Evolutionary conservation across 2,888 invertebrate genomes (phyloP).

Genomic region (Tolmerus cingulatus): DNA sequence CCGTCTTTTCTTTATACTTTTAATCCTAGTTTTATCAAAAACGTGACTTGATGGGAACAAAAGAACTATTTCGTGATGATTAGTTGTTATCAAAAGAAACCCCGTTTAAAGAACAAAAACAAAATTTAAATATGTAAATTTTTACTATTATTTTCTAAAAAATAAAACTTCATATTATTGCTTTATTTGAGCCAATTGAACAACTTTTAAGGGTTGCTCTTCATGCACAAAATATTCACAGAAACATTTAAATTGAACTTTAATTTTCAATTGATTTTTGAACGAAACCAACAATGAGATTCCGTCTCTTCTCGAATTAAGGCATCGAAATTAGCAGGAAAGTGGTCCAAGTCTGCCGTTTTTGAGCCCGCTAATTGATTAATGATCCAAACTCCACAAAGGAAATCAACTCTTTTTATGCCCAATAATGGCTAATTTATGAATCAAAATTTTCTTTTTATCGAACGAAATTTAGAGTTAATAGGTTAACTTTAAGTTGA

Average conservation of each 20-base stretch:
- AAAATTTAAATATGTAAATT: too few species aligned
- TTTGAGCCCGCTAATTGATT: not conserved
- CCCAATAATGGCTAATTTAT: not conserved
- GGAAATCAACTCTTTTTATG: not conserved
- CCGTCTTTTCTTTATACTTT: too few species aligned
- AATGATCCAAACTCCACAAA: not conserved
- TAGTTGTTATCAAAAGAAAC: too few species aligned
- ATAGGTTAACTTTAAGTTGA: not conserved
- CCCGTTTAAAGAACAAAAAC: too few species aligned
- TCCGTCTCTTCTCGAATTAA: not conserved
- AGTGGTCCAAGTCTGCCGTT: not conserved
- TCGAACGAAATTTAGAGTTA: not conserved
- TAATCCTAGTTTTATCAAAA: too few species aligned
- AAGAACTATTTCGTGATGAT: too few species aligned
- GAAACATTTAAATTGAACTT: not conserved
- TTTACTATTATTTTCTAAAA: too few species aligned
- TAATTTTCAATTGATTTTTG: not conserved
- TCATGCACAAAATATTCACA: not conserved
- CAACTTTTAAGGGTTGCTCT: not conserved
- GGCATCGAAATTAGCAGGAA: not conserved
- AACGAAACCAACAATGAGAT: not conserved
- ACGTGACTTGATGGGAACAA: too few species aligned
- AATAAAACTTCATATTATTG: too few species aligned
- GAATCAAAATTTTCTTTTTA: not conserved
- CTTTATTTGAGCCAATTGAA: not conserved